phyloP scores from a whole-genome alignment of 2,797 vertebrate species.

The Eulemur mongoz region DNA sequence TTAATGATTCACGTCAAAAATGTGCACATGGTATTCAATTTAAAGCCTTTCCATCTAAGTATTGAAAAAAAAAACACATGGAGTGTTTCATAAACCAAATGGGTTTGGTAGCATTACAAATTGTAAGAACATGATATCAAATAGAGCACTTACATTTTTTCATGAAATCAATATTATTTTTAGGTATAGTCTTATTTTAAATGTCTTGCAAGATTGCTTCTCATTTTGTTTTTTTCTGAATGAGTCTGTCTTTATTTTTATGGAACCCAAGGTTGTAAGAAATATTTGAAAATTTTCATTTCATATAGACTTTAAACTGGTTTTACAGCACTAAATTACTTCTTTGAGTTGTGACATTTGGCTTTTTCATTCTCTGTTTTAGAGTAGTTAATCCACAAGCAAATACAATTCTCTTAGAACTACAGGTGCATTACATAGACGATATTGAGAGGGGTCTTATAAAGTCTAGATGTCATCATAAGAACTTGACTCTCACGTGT shows the following conservation, averaged over 20 bases:
- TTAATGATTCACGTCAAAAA: background rate
- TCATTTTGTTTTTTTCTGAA: background rate
- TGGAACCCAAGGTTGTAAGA: background rate
- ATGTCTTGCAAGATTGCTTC: background rate
- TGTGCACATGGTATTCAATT: background rate
- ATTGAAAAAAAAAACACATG: background rate
- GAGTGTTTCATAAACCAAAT: background rate
- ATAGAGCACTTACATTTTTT: background rate
- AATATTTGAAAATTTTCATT: background rate
- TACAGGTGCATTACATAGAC: no score
- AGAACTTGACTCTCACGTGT: background rate
- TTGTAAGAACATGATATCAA: background rate
- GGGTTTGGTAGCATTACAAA: background rate
- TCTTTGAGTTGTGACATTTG: background rate
- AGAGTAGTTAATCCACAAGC: fast-evolving
- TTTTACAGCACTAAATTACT: background rate
- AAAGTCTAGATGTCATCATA: background rate
- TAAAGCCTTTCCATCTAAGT: background rate
- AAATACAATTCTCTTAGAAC: background rate
- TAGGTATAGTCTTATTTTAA: background rate
- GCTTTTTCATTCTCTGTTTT: background rate
- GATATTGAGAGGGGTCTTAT: background rate
- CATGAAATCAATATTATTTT: background rate
- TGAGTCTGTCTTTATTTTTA: background rate
- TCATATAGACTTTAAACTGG: no score